Percentiles rank a stretch among this genome's conserved stretches.
Conservation (phyloP, 2,888 invertebrate genomes). For the Rutpela maculata region DNA sequence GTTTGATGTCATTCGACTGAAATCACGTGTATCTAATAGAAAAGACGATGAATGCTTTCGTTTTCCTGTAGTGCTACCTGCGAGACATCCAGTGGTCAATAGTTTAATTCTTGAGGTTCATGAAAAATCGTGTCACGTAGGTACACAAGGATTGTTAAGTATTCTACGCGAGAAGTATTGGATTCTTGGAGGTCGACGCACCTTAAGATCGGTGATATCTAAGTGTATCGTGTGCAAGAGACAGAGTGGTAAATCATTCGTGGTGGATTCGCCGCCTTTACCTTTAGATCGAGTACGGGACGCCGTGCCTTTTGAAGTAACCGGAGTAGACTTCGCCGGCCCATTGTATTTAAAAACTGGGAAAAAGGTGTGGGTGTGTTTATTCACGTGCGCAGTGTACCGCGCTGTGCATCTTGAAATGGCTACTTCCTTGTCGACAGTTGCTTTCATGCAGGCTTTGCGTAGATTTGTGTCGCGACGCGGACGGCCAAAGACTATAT, state of each 20-base stretch:
- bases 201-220: constrained; percentile 49
- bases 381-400: constrained; percentile 71
- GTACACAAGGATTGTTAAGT: too few relatives aligned
- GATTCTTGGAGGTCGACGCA: constrained; percentile 55
- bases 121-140: constrained; percentile 46
- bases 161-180: constrained; percentile 58
- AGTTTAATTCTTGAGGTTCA: constrained; percentile 45
- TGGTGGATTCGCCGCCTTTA: constrained; percentile 57
- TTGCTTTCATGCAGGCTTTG: constrained; percentile 64
- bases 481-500: constrained; percentile 64
- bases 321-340: constrained; percentile 69
- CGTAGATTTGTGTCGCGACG: constrained; percentile 65
- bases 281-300: constrained; percentile 62
- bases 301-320: too few relatives aligned
- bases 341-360: constrained; percentile 64
- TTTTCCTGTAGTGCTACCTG: too few relatives aligned
- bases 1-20: constrained; percentile 40
- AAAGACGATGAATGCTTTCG: constrained; percentile 43
- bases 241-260: constrained; percentile 52
- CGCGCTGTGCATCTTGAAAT: constrained; percentile 70
- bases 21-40: constrained; percentile 42
- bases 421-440: constrained; percentile 60
- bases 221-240: too few relatives aligned
- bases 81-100: constrained; percentile 43
- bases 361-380: constrained; percentile 64